Evolutionary conservation across 2,113 vertebrate species (phyloP).

Genomic region (Sebastes fasciatus): DNA sequence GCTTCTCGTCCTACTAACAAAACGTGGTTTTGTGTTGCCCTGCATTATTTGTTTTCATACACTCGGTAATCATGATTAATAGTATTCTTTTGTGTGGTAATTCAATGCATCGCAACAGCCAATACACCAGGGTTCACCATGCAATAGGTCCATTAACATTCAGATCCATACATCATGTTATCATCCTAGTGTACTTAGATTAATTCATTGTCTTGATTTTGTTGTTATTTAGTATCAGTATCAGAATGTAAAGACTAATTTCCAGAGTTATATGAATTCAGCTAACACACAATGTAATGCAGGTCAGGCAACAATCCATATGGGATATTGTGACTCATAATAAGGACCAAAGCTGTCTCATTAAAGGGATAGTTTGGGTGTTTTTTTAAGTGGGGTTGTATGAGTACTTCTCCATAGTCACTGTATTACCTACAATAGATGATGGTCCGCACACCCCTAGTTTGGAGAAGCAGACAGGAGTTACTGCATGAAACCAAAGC

Average conservation of each 20-base stretch:
- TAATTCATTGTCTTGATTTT: background rate
- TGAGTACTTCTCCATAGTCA: too few relatives aligned
- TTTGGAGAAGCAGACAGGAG: too few relatives aligned
- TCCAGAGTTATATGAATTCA: background rate
- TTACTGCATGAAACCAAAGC: too few relatives aligned
- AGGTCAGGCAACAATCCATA: background rate
- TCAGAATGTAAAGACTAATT: background rate
- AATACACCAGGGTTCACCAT: background rate
- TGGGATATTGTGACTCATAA: background rate
- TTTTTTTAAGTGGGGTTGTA: too few relatives aligned
- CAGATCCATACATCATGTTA: background rate
- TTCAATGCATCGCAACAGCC: background rate
- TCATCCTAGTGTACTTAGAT: background rate
- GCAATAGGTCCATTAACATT: background rate
- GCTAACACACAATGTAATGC: background rate
- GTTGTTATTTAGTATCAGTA: background rate
- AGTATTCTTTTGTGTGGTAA: background rate
- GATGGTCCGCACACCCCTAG: too few relatives aligned
- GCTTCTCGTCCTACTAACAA: background rate
- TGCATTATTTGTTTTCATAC: background rate
- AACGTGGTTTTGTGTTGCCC: conserved; percentile 2
- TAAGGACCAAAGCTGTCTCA: conserved; percentile 1
- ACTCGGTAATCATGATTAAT: background rate
- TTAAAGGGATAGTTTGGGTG: too few relatives aligned
- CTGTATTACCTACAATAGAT: too few relatives aligned